phyloP scores from a whole-genome alignment of 2,888 invertebrate genomes.

The Gisinianus flammeolus region DNA sequence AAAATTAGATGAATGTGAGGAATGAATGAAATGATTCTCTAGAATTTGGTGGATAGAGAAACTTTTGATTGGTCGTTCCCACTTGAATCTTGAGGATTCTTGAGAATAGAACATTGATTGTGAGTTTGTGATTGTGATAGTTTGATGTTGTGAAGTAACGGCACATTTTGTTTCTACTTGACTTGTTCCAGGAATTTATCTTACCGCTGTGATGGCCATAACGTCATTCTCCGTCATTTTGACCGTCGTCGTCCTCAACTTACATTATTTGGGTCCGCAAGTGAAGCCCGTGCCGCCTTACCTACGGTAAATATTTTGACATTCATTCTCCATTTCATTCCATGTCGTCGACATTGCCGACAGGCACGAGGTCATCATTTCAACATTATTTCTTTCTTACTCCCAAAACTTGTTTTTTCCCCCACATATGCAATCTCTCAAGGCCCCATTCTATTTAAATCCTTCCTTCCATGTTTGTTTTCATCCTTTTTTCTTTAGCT shows the following conservation, averaged over 20 bases:
- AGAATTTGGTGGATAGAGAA: too few species aligned
- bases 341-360: too few species aligned
- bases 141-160: too few species aligned
- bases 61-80: too few species aligned
- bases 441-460: not conserved
- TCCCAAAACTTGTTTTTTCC: not conserved
- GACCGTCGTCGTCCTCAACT: slow-evolving; percentile 67
- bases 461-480: not conserved
- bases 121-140: too few species aligned
- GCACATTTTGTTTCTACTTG: slow-evolving; percentile 5
- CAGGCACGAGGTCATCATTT: not conserved
- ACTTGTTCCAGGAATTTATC: slow-evolving; percentile 64
- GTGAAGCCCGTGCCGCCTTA: slow-evolving; percentile 64
- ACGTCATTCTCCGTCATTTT: slow-evolving; percentile 67
- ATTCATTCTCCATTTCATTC: too few species aligned
- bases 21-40: too few species aligned
- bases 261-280: slow-evolving; percentile 66
- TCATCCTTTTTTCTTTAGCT: too few species aligned
- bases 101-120: too few species aligned
- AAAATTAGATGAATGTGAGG: too few species aligned
- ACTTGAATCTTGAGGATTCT: too few species aligned
- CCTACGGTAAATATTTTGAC: slow-evolving; percentile 61
- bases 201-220: slow-evolving; percentile 67
- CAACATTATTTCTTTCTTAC: not conserved
- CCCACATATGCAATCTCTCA: too few species aligned